These are phyloP conservation scores for Hydroisotoma schaefferi DNA, from an alignment of 2,888 invertebrate genomes.

Conservation along the genomic window DNA sequence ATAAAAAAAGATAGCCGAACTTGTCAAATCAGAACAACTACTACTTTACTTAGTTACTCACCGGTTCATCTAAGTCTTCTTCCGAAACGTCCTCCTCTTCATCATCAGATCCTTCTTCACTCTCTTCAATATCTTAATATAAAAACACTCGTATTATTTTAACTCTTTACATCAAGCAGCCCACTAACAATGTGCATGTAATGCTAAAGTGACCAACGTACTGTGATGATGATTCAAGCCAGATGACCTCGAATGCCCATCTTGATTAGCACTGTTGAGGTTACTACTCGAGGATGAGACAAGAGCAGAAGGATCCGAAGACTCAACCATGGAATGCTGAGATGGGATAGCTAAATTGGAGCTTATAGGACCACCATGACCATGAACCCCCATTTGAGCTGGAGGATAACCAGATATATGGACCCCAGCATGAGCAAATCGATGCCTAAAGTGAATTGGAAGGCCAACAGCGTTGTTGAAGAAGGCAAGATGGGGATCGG, in stretches of 20 bases:
- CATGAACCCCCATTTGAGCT: neutral
- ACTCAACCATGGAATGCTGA: conserved; percentile 3
- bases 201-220: neutral
- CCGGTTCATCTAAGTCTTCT: conserved; percentile 11
- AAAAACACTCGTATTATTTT: too few species aligned
- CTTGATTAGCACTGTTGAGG: neutral
- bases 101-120: conserved; percentile 29
- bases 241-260: neutral
- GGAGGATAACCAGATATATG: too few species aligned
- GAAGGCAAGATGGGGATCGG: neutral
- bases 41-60: neutral
- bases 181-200: too few species aligned
- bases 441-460: neutral
- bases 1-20: neutral
- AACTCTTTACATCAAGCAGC: too few species aligned
- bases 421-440: neutral
- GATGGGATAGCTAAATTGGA: neutral
- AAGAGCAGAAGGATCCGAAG: neutral
- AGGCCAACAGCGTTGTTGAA: neutral
- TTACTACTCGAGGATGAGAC: neutral
- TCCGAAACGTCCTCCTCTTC: conserved; percentile 25
- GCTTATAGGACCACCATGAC: neutral
- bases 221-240: neutral
- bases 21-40: neutral
- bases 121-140: conserved; percentile 10